Conservation (phyloP, 2,113 vertebrate species). For the Sinocyclocheilus maitianheensis region DNA sequence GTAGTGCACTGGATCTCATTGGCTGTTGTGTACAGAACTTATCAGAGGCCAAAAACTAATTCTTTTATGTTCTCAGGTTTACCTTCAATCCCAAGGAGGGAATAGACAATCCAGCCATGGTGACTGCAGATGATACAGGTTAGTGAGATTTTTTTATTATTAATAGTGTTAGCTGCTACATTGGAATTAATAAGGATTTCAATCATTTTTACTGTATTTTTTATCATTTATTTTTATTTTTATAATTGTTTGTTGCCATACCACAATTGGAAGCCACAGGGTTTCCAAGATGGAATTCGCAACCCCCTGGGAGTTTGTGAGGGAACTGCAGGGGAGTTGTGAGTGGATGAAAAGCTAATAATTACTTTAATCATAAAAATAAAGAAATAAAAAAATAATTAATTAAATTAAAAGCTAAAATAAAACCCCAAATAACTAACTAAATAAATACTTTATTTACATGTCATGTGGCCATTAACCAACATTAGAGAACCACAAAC, state of each 20-base stretch:
- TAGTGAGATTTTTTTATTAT: constrained; percentile 11
- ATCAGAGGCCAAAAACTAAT: neutral
- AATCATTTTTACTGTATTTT: neutral
- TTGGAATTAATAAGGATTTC: neutral
- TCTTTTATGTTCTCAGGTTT: constrained; percentile 72
- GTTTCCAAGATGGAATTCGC: neutral
- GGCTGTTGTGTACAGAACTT: constrained; percentile 26
- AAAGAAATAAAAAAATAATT: neutral
- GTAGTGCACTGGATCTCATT: constrained; percentile 13
- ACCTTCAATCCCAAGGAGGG: constrained; percentile 90
- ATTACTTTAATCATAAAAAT: neutral
- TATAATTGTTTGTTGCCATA: neutral
- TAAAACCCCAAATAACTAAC: neutral
- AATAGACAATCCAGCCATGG: constrained; percentile 91
- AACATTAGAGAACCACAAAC: neutral
- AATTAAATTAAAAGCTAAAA: neutral
- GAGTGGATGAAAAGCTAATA: neutral
- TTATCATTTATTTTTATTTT: neutral
- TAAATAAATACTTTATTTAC: neutral
- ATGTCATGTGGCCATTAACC: neutral
- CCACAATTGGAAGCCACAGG: neutral
- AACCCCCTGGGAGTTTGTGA: too few relatives aligned
- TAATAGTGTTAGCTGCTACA: too few relatives aligned
- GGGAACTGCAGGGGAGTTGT: too few relatives aligned
- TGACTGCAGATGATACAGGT: constrained; percentile 84